A percentile compares a stretch with the other conserved stretches of the same genome.
Evolutionary conservation across 1,140 invertebrate genomes (phyloP).

Genomic region (Ostrea edulis): DNA sequence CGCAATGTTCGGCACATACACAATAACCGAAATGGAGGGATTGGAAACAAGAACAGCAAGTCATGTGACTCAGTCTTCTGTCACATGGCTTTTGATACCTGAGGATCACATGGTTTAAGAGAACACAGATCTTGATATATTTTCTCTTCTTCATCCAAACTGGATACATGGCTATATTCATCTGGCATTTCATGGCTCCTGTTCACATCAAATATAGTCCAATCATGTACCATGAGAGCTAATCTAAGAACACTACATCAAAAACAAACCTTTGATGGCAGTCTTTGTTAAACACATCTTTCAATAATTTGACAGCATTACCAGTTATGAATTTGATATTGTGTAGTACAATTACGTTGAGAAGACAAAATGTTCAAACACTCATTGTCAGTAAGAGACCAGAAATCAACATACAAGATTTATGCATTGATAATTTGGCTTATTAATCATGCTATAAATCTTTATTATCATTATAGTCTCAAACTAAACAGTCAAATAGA

Average conservation of each 20-base stretch:
- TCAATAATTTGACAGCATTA: no score
- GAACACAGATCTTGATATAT: slow-evolving; percentile 91
- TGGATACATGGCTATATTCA: slow-evolving; percentile 64
- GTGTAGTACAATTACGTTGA: no score
- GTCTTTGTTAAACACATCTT: no score
- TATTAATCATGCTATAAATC: no score
- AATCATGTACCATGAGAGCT: background rate
- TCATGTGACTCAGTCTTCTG: background rate
- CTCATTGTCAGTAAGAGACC: no score
- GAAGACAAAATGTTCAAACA: no score
- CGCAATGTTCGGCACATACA: background rate
- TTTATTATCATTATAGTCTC: no score
- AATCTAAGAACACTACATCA: background rate
- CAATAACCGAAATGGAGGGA: background rate
- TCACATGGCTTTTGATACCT: slow-evolving; percentile 55
- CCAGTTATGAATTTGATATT: no score
- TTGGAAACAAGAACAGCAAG: background rate
- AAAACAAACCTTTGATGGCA: no score
- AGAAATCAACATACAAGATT: no score
- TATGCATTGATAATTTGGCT: no score
- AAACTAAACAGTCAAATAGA: no score
- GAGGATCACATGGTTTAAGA: slow-evolving; percentile 67
- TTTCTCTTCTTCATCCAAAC: slow-evolving; percentile 84
- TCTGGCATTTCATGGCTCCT: slow-evolving; percentile 68
- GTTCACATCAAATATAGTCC: background rate